Evolutionary conservation across 2,113 vertebrate species (phyloP).

Genomic region (Petrocephalus zakoni): DNA sequence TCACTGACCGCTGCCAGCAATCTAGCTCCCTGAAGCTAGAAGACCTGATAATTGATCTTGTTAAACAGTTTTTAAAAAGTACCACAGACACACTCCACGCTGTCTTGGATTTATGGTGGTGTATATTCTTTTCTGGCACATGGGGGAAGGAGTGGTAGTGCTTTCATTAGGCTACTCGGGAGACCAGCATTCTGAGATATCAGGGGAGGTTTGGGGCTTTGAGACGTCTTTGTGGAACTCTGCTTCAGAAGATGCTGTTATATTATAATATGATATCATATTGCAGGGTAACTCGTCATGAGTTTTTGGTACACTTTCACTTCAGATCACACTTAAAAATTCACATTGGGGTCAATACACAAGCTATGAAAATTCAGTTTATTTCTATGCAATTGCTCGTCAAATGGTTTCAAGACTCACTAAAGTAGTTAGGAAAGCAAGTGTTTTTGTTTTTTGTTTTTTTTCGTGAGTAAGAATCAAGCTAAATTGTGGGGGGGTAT

Average conservation of each 20-base stretch:
- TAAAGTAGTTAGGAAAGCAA: neutral
- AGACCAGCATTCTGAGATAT: neutral
- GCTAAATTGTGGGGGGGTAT: neutral
- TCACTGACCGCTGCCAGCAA: neutral
- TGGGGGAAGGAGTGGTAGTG: neutral
- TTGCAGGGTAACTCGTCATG: neutral
- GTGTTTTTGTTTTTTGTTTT: neutral
- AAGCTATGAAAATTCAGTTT: neutral
- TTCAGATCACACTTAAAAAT: neutral
- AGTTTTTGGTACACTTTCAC: neutral
- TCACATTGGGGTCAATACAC: neutral
- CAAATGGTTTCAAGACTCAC: neutral
- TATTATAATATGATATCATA: neutral
- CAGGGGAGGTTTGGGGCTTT: neutral
- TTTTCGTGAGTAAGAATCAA: neutral
- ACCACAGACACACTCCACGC: neutral
- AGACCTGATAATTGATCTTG: neutral
- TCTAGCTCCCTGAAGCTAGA: neutral
- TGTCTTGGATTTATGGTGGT: neutral
- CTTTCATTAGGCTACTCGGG: neutral
- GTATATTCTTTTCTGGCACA: neutral
- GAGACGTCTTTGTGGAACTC: neutral
- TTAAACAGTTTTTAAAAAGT: neutral
- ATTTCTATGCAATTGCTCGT: neutral
- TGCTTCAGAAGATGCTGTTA: neutral